Evolutionary conservation across 2,797 vertebrate genomes (phyloP).

Genomic region (Megaceryle alcyon): DNA sequence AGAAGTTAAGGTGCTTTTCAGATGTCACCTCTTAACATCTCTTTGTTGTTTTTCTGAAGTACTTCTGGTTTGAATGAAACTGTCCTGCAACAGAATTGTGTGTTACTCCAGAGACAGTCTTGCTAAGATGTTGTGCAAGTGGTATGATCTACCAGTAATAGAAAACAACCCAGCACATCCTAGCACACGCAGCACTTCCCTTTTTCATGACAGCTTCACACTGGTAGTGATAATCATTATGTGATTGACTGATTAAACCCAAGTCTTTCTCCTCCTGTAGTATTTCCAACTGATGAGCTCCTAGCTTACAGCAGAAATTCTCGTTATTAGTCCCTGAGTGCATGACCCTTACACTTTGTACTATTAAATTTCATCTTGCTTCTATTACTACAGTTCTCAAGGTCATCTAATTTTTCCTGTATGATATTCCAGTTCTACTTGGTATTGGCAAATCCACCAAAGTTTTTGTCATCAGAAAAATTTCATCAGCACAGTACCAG

Average conservation of each 20-base stretch:
- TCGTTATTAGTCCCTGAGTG: conserved; percentile 57
- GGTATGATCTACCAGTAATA: background rate
- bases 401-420: conserved; percentile 61
- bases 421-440: conserved; percentile 34
- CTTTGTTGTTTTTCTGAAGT: background rate
- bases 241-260: conserved; percentile 58
- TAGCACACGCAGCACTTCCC: background rate
- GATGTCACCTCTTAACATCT: background rate
- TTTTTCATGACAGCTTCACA: conserved; percentile 32
- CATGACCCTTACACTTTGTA: conserved; percentile 68
- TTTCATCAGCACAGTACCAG: background rate
- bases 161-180: background rate
- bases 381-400: conserved; percentile 55
- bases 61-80: background rate
- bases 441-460: background rate
- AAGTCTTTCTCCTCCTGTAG: conserved; percentile 59
- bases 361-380: conserved; percentile 66
- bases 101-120: background rate
- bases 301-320: conserved; percentile 65
- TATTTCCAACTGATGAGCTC: conserved; percentile 67
- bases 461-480: conserved; percentile 46
- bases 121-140: background rate
- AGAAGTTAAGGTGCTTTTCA: background rate
- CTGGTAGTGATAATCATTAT: conserved; percentile 49
- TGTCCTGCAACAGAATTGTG: background rate